Percentiles rank a stretch among this genome's conserved stretches.
These are phyloP conservation scores for Rhinatrema bivittatum DNA, from an alignment of 2,797 vertebrate species.

Conservation along the genomic window DNA sequence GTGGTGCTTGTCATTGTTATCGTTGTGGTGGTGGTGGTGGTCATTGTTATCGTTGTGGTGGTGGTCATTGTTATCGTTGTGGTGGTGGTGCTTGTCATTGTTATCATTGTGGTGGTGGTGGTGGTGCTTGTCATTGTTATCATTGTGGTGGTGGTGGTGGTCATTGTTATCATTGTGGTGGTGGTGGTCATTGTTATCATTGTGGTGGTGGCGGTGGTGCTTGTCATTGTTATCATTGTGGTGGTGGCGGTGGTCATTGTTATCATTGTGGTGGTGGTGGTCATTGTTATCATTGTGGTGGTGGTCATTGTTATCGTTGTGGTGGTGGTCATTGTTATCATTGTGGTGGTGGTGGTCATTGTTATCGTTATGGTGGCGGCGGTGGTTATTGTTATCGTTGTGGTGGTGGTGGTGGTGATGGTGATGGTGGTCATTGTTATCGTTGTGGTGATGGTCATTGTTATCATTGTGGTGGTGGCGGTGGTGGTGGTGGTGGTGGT, in stretches of 20 bases:
- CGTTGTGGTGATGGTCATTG: conserved; percentile 1
- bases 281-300: conserved; percentile 41
- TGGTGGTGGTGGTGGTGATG: too few relatives aligned
- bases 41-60: conserved; percentile 30
- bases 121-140: conserved; percentile 22
- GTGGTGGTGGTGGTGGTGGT: neutral
- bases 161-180: too few relatives aligned
- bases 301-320: conserved; percentile 45
- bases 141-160: too few relatives aligned
- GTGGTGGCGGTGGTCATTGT: conserved; percentile 38
- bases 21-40: too few relatives aligned
- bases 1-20: too few relatives aligned
- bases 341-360: conserved; percentile 60
- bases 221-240: conserved; percentile 44
- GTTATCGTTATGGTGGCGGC: conserved; percentile 50
- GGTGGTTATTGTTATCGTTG: too few relatives aligned
- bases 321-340: conserved; percentile 49
- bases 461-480: too few relatives aligned
- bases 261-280: conserved; percentile 33
- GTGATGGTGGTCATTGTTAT: too few relatives aligned
- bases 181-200: conserved; percentile 30
- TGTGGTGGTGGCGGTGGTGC: conserved; percentile 54
- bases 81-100: too few relatives aligned
- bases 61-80: too few relatives aligned
- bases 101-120: too few relatives aligned